Conservation (phyloP, 1,140 invertebrate species). For the Schlechtendalia chinensis region DNA sequence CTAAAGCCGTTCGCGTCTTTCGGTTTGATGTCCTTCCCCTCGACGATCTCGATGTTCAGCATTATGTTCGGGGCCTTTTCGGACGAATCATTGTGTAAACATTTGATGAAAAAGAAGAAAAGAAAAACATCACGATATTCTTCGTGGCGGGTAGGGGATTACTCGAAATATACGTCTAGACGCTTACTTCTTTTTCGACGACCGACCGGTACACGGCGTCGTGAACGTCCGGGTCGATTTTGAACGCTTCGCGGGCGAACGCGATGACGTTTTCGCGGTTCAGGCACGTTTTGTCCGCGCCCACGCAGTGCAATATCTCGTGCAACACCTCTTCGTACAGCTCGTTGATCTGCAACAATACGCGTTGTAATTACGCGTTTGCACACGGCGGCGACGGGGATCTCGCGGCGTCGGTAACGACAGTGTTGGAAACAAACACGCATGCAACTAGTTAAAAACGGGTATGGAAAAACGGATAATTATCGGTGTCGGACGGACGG, state of each 20-base stretch:
- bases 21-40: constrained; percentile 86
- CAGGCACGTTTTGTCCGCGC: constrained; percentile 70
- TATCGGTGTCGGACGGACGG: constrained; percentile 61
- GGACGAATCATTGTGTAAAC: not conserved
- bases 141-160: too few species aligned
- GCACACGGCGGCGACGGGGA: too few species aligned
- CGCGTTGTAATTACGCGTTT: too few species aligned
- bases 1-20: constrained; percentile 96
- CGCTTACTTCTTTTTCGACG: constrained; percentile 67
- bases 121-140: too few species aligned
- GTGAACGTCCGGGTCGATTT: constrained; percentile 74
- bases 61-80: constrained; percentile 82
- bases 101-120: too few species aligned
- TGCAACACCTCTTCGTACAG: constrained; percentile 90
- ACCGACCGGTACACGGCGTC: constrained; percentile 67
- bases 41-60: constrained; percentile 88
- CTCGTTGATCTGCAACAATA: constrained; percentile 74
- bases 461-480: too few species aligned
- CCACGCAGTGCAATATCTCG: constrained; percentile 90
- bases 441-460: too few species aligned
- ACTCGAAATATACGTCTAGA: too few species aligned
- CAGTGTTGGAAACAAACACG: too few species aligned
- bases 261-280: constrained; percentile 71
- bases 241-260: constrained; percentile 86
- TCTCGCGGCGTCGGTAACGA: too few species aligned